Conservation (phyloP, 2,888 invertebrate genomes). For the Bembecia ichneumoniformis region DNA sequence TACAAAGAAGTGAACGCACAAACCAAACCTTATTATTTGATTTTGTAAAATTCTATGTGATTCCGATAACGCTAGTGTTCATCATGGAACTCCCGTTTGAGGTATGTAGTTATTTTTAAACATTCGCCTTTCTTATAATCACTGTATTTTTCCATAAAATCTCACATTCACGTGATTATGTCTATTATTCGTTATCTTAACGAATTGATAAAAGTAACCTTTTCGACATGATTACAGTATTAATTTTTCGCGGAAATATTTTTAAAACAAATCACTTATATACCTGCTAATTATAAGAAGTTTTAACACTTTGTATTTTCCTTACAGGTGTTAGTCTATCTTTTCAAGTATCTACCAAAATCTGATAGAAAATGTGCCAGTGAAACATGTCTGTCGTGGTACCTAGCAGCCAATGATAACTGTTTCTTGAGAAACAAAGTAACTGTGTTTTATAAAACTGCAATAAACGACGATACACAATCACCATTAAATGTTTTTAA, state of each 20-base stretch:
- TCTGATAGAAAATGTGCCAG: slow-evolving; percentile 78
- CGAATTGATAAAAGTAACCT: background rate
- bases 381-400: slow-evolving; percentile 77
- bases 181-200: background rate
- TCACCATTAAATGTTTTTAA: slow-evolving; percentile 51
- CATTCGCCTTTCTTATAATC: slow-evolving; percentile 34
- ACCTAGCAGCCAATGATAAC: slow-evolving; percentile 76
- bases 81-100: slow-evolving; percentile 55
- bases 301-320: slow-evolving; percentile 2
- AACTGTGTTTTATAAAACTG: slow-evolving; percentile 57
- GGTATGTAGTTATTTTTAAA: slow-evolving; percentile 24
- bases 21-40: too few species aligned
- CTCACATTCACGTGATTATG: slow-evolving; percentile 54
- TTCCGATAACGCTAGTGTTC: too few species aligned
- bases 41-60: too few species aligned
- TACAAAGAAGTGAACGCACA: too few species aligned
- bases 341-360: slow-evolving; percentile 75
- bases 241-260: too few species aligned
- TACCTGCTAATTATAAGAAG: too few species aligned
- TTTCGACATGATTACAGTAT: background rate
- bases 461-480: slow-evolving; percentile 45
- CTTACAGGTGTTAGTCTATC: slow-evolving; percentile 75
- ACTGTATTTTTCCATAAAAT: slow-evolving; percentile 23
- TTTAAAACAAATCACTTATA: too few species aligned
- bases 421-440: slow-evolving; percentile 69